Conservation (phyloP, 2,888 invertebrate genomes). For the Cryptocephalus primarius region DNA sequence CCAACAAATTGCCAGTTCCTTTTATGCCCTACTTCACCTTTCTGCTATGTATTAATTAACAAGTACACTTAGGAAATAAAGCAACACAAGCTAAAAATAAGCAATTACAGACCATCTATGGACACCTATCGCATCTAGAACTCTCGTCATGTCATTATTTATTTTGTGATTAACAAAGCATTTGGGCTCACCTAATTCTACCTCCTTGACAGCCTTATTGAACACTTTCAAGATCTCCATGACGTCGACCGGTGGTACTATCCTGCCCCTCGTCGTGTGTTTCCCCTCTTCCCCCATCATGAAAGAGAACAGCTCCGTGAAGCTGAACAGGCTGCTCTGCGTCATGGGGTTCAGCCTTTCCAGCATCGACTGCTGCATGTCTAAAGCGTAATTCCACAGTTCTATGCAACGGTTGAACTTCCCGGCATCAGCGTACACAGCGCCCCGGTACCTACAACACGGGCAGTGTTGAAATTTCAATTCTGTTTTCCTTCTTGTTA, state of each 20-base stretch:
- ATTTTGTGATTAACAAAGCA: no score
- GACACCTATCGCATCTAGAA: no score
- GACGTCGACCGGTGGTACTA: constrained; percentile 69
- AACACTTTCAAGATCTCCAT: constrained; percentile 76
- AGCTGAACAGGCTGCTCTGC: constrained; percentile 86
- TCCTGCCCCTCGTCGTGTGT: constrained; percentile 36
- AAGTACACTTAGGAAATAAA: no score
- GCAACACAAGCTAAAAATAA: no score
- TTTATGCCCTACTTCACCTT: no score
- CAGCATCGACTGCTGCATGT: constrained; percentile 89
- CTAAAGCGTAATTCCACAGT: constrained; percentile 93
- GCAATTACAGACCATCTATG: no score
- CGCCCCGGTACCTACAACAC: constrained; percentile 16
- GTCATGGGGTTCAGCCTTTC: constrained; percentile 92
- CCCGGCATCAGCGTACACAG: constrained; percentile 81
- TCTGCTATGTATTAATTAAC: no score
- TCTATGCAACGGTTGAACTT: constrained; percentile 86
- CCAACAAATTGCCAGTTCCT: no score
- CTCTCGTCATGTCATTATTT: no score
- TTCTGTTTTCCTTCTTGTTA: no score
- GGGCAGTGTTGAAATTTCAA: no score
- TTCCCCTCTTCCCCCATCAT: constrained; percentile 83
- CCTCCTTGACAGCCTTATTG: constrained; percentile 67
- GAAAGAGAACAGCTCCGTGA: constrained; percentile 89
- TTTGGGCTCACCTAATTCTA: constrained; percentile 51